Evolutionary conservation across 2,888 invertebrate genomes (phyloP).

Genomic region (Disparrhopalites patrizii): DNA sequence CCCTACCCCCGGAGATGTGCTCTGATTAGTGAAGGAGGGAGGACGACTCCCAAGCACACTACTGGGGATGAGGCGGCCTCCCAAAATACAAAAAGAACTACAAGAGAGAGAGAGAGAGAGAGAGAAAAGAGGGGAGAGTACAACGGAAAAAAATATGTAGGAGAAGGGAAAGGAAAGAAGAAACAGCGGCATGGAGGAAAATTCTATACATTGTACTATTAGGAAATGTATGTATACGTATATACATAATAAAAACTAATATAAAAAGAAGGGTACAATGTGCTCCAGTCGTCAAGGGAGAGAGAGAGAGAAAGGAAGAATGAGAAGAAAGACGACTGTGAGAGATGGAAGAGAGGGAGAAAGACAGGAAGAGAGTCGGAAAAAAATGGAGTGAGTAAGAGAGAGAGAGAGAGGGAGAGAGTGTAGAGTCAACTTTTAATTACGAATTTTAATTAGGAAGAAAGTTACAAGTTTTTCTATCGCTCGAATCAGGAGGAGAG

Average conservation of each 20-base stretch:
- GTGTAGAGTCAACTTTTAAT: conserved; percentile 45
- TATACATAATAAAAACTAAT: no score
- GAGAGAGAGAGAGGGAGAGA: conserved; percentile 11
- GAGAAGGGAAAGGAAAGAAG: not conserved
- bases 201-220: not conserved
- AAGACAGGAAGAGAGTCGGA: not conserved
- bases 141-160: not conserved
- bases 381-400: not conserved
- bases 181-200: not conserved
- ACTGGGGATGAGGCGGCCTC: no score
- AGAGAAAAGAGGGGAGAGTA: not conserved
- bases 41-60: no score
- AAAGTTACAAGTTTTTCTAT: conserved; percentile 43
- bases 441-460: conserved; percentile 49
- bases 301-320: not conserved
- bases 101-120: no score
- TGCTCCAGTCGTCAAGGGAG: not conserved
- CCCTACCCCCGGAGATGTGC: no score
- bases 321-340: not conserved
- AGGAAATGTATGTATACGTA: not conserved
- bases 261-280: no score
- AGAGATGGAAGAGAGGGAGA: conserved; percentile 15
- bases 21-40: no score
- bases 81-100: no score
- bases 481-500: not conserved